phyloP scores from a whole-genome alignment of 2,797 vertebrate species.

The Monodelphis domestica region DNA sequence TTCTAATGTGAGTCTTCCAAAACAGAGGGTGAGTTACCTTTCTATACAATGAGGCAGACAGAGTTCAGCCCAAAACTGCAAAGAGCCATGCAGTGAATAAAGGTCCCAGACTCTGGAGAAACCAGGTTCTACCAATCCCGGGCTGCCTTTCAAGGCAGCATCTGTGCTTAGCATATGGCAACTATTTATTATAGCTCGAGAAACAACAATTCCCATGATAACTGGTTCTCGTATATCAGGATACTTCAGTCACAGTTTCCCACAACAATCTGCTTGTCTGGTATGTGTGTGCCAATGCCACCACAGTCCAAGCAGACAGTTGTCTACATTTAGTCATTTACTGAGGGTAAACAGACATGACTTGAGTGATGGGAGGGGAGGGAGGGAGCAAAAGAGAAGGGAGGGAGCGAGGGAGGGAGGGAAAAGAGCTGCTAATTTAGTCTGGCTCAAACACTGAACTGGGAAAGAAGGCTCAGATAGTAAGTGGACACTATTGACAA shows the following conservation, averaged over 20 bases:
- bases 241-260: slow-evolving; percentile 84
- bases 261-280: slow-evolving; percentile 85
- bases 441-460: slow-evolving; percentile 80
- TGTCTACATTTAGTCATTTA: slow-evolving; percentile 84
- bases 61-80: slow-evolving; percentile 72
- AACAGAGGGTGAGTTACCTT: slow-evolving; percentile 59
- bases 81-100: slow-evolving; percentile 73
- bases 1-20: neutral
- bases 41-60: slow-evolving; percentile 57
- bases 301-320: slow-evolving; percentile 82
- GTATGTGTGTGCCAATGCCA: slow-evolving; percentile 83
- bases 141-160: slow-evolving; percentile 85
- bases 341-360: slow-evolving; percentile 86
- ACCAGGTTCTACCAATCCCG: slow-evolving; percentile 78
- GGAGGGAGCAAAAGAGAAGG: slow-evolving; percentile 74
- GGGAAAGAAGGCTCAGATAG: slow-evolving; percentile 82
- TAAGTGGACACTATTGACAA: slow-evolving; percentile 83
- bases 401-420: slow-evolving; percentile 15
- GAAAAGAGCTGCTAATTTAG: slow-evolving; percentile 80
- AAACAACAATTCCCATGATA: slow-evolving; percentile 87
- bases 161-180: slow-evolving; percentile 88
- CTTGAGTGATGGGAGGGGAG: slow-evolving; percentile 82
- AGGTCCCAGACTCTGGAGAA: slow-evolving; percentile 78
- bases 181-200: slow-evolving; percentile 87
- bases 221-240: slow-evolving; percentile 86